A percentile compares a stretch with the other conserved stretches of the same genome.
Evolutionary conservation across 2,888 invertebrate species (phyloP).

Genomic region (Ametastegia equiseti): DNA sequence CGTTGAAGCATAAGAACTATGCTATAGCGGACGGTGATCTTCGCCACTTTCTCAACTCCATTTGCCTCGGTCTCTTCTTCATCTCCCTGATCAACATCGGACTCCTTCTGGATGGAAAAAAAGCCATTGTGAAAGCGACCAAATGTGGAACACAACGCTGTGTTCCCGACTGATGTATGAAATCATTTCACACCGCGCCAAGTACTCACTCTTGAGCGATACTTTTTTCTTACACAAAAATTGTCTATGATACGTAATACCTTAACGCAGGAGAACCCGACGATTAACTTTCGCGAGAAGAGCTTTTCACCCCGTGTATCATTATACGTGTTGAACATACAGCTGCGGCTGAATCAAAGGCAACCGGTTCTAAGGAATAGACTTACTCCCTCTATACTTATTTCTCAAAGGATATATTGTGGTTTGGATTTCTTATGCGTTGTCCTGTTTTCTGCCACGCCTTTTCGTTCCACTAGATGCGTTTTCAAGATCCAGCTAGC

Average conservation of each 20-base stretch:
- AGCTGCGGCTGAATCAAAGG: neutral
- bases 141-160: neutral
- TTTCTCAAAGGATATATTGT: neutral
- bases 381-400: neutral
- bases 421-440: constrained; percentile 2
- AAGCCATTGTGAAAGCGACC: no score
- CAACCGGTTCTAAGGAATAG: neutral
- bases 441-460: neutral
- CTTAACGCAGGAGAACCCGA: neutral
- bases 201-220: neutral
- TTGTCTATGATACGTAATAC: constrained; percentile 9
- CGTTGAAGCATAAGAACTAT: neutral
- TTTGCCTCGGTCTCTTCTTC: neutral
- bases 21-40: neutral
- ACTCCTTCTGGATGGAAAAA: neutral
- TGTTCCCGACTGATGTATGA: neutral
- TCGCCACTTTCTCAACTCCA: neutral
- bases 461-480: neutral
- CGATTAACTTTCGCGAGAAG: neutral
- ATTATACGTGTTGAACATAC: neutral
- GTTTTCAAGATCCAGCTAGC: neutral
- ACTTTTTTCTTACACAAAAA: neutral
- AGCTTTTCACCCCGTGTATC: neutral
- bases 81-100: neutral
- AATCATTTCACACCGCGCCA: neutral